Percentiles rank a stretch among this genome's conserved stretches.
Evolutionary conservation across 2,888 invertebrate species (phyloP).

Genomic region (Eupithecia exiguata): DNA sequence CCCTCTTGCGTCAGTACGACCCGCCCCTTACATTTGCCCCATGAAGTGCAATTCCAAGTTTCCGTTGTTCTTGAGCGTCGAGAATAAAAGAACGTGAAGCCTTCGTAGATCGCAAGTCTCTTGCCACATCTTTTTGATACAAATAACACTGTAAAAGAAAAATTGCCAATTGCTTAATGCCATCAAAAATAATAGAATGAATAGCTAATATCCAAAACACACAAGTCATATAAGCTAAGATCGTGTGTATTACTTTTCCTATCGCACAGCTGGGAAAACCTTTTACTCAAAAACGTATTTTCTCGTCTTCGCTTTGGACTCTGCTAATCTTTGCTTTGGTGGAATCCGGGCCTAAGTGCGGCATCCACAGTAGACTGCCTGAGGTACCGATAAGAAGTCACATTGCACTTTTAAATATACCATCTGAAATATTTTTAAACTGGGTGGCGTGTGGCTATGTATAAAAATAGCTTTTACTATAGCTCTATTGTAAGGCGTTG

Average conservation of each 20-base stretch:
- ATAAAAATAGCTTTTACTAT: neutral
- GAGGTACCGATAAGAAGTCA: neutral
- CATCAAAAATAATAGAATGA: neutral
- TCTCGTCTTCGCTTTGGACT: too few species aligned
- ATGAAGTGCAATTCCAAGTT: constrained; percentile 6
- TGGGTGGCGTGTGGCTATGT: neutral
- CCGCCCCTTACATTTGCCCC: constrained; percentile 1
- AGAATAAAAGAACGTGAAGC: neutral
- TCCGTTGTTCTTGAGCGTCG: neutral
- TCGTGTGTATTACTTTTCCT: too few species aligned
- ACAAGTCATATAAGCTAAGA: too few species aligned
- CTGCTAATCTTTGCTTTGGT: too few species aligned
- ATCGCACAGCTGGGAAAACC: too few species aligned
- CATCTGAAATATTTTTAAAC: neutral
- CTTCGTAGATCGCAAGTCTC: neutral
- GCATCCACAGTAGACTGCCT: neutral
- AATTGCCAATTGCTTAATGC: neutral
- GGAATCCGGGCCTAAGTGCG: neutral
- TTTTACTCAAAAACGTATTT: too few species aligned
- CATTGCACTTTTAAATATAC: neutral
- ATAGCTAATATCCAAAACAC: neutral
- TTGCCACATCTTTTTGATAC: constrained; percentile 4
- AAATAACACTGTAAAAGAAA: constrained; percentile 4
- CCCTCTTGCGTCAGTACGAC: neutral
- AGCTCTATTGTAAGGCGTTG: neutral